A percentile compares a stretch with the other conserved stretches of the same genome.
These are phyloP conservation scores for Allacma fusca DNA, from an alignment of 2,888 invertebrate species.

Conservation along the genomic window DNA sequence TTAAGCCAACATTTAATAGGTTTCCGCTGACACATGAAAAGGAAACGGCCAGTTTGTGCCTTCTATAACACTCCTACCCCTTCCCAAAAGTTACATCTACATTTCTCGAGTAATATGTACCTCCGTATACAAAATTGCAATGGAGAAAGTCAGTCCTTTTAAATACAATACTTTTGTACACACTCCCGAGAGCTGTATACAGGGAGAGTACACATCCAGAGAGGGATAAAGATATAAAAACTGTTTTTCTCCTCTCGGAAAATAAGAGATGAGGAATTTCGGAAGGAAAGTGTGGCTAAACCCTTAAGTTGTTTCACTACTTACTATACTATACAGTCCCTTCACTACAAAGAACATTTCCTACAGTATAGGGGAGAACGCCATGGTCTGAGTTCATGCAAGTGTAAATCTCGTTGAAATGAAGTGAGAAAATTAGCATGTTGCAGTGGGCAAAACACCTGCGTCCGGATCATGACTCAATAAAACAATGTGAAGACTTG, in stretches of 20 bases:
- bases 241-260: not conserved
- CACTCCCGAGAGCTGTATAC: too few species aligned
- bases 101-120: too few species aligned
- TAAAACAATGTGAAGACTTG: constrained; percentile 28
- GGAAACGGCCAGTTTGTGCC: constrained; percentile 43
- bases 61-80: constrained; percentile 11
- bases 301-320: not conserved
- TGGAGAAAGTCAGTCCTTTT: too few species aligned
- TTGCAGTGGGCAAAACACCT: constrained; percentile 48
- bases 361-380: too few species aligned
- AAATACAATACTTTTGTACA: too few species aligned
- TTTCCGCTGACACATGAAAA: constrained; percentile 43
- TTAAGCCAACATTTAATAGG: constrained; percentile 43
- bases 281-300: constrained; percentile 16
- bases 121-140: too few species aligned
- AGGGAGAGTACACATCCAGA: too few species aligned
- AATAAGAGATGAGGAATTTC: not conserved
- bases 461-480: constrained; percentile 48
- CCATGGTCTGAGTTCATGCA: constrained; percentile 45
- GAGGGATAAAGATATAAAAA: too few species aligned
- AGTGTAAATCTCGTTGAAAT: constrained; percentile 46
- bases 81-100: too few species aligned
- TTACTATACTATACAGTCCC: too few species aligned
- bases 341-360: too few species aligned
- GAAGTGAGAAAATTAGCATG: constrained; percentile 51